Conservation (phyloP, 2,113 vertebrate genomes). For the Mionectes macconnelli region DNA sequence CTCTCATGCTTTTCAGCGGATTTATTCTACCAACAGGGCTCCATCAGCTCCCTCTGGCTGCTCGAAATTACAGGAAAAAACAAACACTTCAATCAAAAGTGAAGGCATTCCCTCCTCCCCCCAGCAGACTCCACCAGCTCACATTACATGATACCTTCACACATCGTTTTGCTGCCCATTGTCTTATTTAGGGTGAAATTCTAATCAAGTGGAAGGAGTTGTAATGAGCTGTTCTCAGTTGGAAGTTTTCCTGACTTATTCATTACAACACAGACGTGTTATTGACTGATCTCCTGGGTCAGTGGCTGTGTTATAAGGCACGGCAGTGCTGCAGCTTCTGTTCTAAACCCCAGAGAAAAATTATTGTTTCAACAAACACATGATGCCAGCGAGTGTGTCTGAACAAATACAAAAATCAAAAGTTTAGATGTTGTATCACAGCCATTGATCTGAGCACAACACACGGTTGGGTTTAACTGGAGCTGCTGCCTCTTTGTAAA, state of each 20-base stretch:
- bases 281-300: slow-evolving; percentile 24
- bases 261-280: not conserved
- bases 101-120: not conserved
- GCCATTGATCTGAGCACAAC: not conserved
- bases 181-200: slow-evolving; percentile 12
- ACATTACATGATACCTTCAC: not conserved
- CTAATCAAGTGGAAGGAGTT: slow-evolving; percentile 37
- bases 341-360: not conserved
- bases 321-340: not conserved
- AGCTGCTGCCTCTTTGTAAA: not conserved
- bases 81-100: not conserved
- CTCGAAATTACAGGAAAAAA: not conserved
- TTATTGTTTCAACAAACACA: not conserved
- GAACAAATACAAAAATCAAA: not conserved
- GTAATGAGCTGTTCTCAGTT: slow-evolving; percentile 5
- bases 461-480: not conserved
- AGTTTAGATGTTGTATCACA: not conserved
- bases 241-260: slow-evolving; percentile 13
- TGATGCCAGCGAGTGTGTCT: not conserved
- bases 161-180: not conserved
- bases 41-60: not conserved
- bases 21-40: not conserved
- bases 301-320: not conserved
- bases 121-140: not conserved
- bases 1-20: not conserved